Evolutionary conservation across 2,888 invertebrate genomes (phyloP).

Genomic region (Athalia rosae): DNA sequence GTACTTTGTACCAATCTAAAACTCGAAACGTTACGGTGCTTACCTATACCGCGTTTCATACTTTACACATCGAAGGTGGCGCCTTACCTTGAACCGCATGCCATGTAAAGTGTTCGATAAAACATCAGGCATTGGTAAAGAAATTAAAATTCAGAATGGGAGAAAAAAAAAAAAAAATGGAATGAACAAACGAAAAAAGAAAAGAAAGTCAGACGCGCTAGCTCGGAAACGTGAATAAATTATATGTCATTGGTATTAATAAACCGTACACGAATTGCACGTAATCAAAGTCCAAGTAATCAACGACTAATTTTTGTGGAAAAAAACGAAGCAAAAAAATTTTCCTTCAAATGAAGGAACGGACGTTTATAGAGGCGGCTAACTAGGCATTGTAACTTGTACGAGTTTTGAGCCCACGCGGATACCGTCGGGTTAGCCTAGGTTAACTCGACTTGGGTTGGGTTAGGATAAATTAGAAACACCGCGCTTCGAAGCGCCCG

Average conservation of each 20-base stretch:
- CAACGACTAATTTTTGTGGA: too few relatives aligned
- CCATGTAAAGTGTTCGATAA: conserved; percentile 47
- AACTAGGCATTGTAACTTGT: too few relatives aligned
- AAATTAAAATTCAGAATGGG: neutral
- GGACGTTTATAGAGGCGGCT: too few relatives aligned
- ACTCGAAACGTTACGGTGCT: conserved; percentile 48
- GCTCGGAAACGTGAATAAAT: neutral
- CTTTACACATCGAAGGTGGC: conserved; percentile 19
- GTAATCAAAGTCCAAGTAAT: too few relatives aligned
- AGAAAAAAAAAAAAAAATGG: neutral
- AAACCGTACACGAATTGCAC: too few relatives aligned
- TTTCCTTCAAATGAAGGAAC: too few relatives aligned
- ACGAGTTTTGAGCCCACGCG: neutral
- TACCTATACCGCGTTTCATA: conserved; percentile 20
- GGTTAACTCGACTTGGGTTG: neutral
- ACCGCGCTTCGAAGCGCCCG: neutral
- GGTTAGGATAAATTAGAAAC: neutral
- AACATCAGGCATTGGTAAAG: conserved; percentile 9
- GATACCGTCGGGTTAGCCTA: neutral
- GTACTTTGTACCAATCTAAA: conserved; percentile 30
- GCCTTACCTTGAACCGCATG: conserved; percentile 58
- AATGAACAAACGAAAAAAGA: neutral
- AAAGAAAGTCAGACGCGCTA: neutral
- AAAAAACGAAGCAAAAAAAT: too few relatives aligned
- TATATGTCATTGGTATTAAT: neutral